Conservation (phyloP, 2,888 invertebrate species). For the Proisotoma minuta region DNA sequence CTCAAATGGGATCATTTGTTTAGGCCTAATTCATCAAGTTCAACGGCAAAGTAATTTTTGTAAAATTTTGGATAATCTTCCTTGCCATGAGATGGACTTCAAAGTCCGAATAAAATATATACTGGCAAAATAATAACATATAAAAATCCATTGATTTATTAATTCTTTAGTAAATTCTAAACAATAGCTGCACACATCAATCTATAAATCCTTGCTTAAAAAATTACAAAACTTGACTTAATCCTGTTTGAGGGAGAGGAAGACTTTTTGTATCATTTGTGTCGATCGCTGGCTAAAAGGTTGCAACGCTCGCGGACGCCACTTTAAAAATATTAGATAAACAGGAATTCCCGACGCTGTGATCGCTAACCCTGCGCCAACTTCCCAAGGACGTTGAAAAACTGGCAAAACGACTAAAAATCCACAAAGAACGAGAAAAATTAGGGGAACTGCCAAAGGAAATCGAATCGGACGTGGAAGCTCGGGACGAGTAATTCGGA, state of each 20-base stretch:
- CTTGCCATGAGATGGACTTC: too few relatives aligned
- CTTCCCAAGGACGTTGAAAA: slow-evolving; percentile 72
- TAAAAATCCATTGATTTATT: too few relatives aligned
- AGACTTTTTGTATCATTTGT: slow-evolving; percentile 64
- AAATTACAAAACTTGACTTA: too few relatives aligned
- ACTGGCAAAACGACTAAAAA: slow-evolving; percentile 74
- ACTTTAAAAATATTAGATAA: slow-evolving; percentile 67
- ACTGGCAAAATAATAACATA: too few relatives aligned
- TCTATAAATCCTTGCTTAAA: too few relatives aligned
- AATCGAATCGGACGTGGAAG: slow-evolving; percentile 81
- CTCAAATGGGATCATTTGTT: too few relatives aligned
- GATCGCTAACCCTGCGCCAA: slow-evolving; percentile 71
- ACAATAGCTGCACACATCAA: too few relatives aligned
- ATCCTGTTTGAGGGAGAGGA: slow-evolving; percentile 73
- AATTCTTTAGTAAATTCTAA: too few relatives aligned
- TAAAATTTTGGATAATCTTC: too few relatives aligned
- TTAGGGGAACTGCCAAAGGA: slow-evolving; percentile 66
- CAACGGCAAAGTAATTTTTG: too few relatives aligned
- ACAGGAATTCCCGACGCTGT: slow-evolving; percentile 74
- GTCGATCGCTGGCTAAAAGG: slow-evolving; percentile 60
- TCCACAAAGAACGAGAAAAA: slow-evolving; percentile 71
- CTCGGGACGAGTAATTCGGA: slow-evolving; percentile 73
- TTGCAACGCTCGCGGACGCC: slow-evolving; percentile 50
- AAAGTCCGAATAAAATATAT: too few relatives aligned
- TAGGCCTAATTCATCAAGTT: too few relatives aligned